phyloP scores from a whole-genome alignment of 2,797 vertebrate species.

The Mormyrops boulengeri region DNA sequence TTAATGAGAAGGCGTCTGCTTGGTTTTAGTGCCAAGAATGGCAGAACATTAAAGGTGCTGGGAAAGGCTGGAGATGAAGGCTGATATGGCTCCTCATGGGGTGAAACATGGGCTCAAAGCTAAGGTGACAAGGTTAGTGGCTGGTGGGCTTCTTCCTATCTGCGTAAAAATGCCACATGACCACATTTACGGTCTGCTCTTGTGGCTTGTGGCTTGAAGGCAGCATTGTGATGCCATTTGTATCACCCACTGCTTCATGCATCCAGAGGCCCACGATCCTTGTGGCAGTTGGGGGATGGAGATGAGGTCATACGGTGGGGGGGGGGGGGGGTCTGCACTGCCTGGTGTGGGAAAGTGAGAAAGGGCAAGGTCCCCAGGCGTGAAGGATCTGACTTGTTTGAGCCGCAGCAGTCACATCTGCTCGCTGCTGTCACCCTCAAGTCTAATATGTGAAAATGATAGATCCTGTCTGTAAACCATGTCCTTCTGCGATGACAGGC shows the following conservation, averaged over 20 bases:
- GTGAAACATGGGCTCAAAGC: neutral
- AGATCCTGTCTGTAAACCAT: neutral
- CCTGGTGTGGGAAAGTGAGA: neutral
- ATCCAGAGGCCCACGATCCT: neutral
- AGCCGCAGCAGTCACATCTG: neutral
- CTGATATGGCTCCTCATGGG: neutral
- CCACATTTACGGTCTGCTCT: neutral
- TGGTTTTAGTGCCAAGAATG: neutral
- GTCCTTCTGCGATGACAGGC: neutral
- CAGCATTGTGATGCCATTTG: neutral
- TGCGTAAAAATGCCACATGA: neutral
- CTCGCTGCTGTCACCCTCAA: neutral
- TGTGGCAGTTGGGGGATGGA: neutral
- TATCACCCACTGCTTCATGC: neutral
- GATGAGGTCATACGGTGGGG: neutral
- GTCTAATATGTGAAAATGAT: neutral
- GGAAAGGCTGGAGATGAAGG: slow-evolving; percentile 26
- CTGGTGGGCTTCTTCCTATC: neutral
- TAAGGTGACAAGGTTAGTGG: neutral
- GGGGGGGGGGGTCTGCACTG: neutral
- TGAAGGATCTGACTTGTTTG: neutral
- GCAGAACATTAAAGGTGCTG: slow-evolving; percentile 28
- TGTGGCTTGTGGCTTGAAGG: neutral
- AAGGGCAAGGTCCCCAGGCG: neutral
- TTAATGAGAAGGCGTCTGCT: slow-evolving; percentile 26